A percentile compares a stretch with the other conserved stretches of the same genome.
Conservation (phyloP, 2,797 vertebrate species). For the Babyrousa celebensis region DNA sequence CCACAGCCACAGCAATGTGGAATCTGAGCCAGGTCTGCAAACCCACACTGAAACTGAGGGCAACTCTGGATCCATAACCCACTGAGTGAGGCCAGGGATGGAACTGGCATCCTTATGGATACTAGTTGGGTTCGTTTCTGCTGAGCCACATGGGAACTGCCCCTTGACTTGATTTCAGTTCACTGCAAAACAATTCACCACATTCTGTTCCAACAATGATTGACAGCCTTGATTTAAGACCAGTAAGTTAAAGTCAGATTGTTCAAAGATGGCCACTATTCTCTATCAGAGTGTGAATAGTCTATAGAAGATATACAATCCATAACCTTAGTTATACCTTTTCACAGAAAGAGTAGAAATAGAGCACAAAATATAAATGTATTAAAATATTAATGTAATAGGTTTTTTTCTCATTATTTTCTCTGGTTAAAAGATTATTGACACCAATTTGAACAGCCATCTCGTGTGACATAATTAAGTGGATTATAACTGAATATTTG, state of each 20-base stretch:
- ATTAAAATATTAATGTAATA: constrained; percentile 51
- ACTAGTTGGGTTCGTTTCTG: no score
- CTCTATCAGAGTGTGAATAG: background rate
- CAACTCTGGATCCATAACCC: no score
- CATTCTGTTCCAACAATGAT: constrained; percentile 52
- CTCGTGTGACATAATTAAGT: constrained; percentile 47
- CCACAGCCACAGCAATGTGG: no score
- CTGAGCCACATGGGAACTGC: no score
- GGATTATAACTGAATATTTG: constrained; percentile 64
- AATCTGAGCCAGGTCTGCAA: no score
- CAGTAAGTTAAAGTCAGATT: constrained; percentile 36
- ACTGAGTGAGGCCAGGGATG: no score
- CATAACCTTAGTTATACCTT: constrained; percentile 37
- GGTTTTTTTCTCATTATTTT: constrained; percentile 60
- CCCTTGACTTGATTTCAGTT: constrained; percentile 49
- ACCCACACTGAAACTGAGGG: no score
- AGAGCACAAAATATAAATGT: constrained; percentile 52
- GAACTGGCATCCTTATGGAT: no score
- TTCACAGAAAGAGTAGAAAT: constrained; percentile 49
- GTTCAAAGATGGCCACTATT: background rate
- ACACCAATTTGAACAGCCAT: constrained; percentile 3
- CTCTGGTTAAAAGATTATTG: constrained; percentile 66
- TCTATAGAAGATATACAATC: background rate
- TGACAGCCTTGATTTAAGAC: constrained; percentile 46
- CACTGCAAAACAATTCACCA: constrained; percentile 61